These are phyloP conservation scores for Glaucidium brasilianum DNA, from an alignment of 2,113 vertebrate species.

Conservation along the genomic window DNA sequence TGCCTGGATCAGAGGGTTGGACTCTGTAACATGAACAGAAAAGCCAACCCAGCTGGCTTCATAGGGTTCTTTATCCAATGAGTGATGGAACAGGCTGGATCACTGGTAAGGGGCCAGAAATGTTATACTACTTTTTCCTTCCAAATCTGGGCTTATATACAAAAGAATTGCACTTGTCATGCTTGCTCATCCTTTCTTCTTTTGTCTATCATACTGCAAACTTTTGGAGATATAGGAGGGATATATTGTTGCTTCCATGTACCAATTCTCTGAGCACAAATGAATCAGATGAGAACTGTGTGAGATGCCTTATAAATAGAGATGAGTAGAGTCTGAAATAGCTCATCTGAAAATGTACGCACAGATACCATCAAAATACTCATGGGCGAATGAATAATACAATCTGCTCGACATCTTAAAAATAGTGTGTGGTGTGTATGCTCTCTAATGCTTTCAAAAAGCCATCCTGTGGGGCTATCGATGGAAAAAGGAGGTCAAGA, in stretches of 20 bases:
- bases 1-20: not conserved
- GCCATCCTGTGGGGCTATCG: not conserved
- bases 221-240: not conserved
- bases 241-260: not conserved
- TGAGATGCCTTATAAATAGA: conserved; percentile 14
- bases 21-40: not conserved
- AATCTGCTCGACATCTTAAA: not conserved
- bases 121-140: not conserved
- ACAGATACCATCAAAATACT: not conserved
- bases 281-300: not conserved
- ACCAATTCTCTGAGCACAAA: not conserved
- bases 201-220: not conserved
- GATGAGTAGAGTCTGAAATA: not conserved
- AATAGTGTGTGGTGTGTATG: not conserved
- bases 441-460: not conserved
- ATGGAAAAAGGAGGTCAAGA: not conserved
- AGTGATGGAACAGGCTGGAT: not conserved
- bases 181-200: not conserved
- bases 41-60: not conserved
- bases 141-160: not conserved
- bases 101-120: not conserved
- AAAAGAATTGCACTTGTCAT: not conserved
- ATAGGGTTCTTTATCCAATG: not conserved
- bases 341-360: not conserved
- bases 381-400: not conserved